Evolutionary conservation across 2,113 vertebrate genomes (phyloP).

Genomic region (Eupsittula cactorum): DNA sequence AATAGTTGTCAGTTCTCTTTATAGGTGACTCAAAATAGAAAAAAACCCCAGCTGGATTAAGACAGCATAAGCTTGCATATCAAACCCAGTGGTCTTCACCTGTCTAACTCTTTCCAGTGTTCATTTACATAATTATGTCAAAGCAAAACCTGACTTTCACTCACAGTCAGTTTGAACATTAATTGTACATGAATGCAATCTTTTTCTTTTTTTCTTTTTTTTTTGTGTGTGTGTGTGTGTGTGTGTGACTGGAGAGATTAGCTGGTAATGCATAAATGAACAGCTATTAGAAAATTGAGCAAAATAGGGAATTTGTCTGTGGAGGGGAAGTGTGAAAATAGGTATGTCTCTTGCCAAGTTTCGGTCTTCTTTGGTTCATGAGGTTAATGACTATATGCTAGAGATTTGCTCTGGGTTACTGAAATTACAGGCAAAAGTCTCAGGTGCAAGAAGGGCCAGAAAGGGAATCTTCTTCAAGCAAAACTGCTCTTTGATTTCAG

Average conservation of each 20-base stretch:
- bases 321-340: background rate
- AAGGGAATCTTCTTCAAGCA: slow-evolving; percentile 8
- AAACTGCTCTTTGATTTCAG: slow-evolving; percentile 46
- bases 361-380: background rate
- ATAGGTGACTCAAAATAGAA: background rate
- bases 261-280: background rate
- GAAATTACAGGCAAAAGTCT: background rate
- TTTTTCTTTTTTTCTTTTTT: slow-evolving; percentile 18
- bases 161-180: slow-evolving; percentile 7
- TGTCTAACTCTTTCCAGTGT: background rate
- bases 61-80: background rate
- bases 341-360: background rate
- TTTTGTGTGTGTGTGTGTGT: background rate
- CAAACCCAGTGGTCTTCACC: slow-evolving; percentile 17
- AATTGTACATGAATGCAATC: background rate
- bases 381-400: slow-evolving; percentile 14
- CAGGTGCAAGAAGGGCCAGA: slow-evolving; percentile 12
- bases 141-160: slow-evolving; percentile 3
- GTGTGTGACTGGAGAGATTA: slow-evolving; percentile 3
- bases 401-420: background rate
- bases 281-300: background rate
- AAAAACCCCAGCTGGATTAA: background rate
- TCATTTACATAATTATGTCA: slow-evolving; percentile 35
- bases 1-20: background rate
- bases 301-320: background rate